Evolutionary conservation across 1,140 invertebrate genomes (phyloP).

Genomic region (Trichonephila clavipes): DNA sequence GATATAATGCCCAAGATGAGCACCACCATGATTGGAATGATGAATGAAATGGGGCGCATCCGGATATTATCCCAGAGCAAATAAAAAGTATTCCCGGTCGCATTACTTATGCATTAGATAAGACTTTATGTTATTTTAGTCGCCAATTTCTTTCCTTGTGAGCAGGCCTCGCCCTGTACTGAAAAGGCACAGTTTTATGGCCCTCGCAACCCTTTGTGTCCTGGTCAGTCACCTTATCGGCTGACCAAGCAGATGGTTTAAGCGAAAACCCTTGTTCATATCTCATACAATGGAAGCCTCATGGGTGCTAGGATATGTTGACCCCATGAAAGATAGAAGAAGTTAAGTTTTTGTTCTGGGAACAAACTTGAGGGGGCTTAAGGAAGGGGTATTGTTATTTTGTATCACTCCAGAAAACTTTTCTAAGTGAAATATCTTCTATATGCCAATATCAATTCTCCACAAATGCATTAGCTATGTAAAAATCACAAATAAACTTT

Average conservation of each 20-base stretch:
- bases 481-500: too few species aligned
- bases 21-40: too few species aligned
- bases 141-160: neutral
- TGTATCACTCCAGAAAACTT: too few species aligned
- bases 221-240: neutral
- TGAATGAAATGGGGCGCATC: neutral
- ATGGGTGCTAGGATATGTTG: neutral
- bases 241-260: neutral
- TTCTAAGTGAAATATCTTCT: too few species aligned
- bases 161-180: neutral
- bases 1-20: too few species aligned
- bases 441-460: too few species aligned
- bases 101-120: neutral
- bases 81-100: neutral
- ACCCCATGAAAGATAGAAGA: too few species aligned
- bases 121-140: conserved; percentile 6
- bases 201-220: neutral
- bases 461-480: too few species aligned
- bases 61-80: neutral
- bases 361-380: too few species aligned
- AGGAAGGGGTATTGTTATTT: too few species aligned
- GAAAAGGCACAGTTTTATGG: neutral
- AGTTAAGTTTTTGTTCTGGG: too few species aligned
- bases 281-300: neutral
- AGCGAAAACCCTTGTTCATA: neutral